Evolutionary conservation across 2,888 invertebrate genomes (phyloP), one percentile per base, ranked within the genome.

Genomic region (Amitus sp.): DNA sequence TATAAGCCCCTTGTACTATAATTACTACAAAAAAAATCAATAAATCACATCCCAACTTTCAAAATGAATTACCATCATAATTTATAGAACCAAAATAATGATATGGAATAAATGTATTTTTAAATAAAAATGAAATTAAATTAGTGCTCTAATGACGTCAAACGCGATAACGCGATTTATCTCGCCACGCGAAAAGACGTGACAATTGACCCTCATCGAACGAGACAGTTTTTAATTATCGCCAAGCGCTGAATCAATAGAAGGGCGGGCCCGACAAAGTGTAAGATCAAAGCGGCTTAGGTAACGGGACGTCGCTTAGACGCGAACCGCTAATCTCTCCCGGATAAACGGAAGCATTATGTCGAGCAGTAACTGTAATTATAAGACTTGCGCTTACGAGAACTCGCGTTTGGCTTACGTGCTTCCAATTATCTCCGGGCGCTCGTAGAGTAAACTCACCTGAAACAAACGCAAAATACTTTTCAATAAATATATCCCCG

Each of bases 391-490:
- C 12, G 39, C 12, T 39, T 10, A 34, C 13, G 39, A 12, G 39
- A 12, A 12, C 28, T 30, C 46, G 30, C 46, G 12, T 33, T 33
- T 9, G 12, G 37, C 13, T 37, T 5, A 30, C 10, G 37, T 3
- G 37, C 15, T 37, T 37, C 12, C 37, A 6, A 5, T 33, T 33
- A n/a, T 33, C 33, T 7, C 28, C 28, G 9, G 28, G 9, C 6
- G 5, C 9, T 27, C 33, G 3, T 33, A 2, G 9, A n/a, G 33
- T 13, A 9, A 50, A 68, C 68, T 68, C 66, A 66, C 68, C 68
- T 68, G 66, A 40, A 68, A 68, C 63, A 64, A 15, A 37, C 30
- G n/a, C n/a, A n/a, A 30, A 30, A 30, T 23, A n/a, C n/a, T n/a
- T n/a, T n/a, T n/a, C n/a, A n/a, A n/a, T n/a, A n/a, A n/a, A n/a